A percentile compares a stretch with the other conserved stretches of the same genome.
phyloP scores from a whole-genome alignment of 2,797 vertebrate species.

The Muraenolepis orangiensis region DNA sequence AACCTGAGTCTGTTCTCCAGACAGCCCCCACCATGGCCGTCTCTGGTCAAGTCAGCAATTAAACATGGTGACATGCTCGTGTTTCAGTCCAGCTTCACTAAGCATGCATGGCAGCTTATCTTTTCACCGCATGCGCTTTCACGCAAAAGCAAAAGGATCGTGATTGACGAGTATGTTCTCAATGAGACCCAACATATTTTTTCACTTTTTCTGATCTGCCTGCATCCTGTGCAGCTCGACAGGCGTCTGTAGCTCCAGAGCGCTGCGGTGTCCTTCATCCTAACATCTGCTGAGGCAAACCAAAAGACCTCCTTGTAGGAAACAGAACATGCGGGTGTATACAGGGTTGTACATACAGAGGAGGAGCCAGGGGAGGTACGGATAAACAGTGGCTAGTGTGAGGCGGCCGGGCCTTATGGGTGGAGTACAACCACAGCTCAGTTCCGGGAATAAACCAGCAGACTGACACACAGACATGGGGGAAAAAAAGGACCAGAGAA shows the following conservation, averaged over 20 bases:
- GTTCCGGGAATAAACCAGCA: conserved; percentile 2
- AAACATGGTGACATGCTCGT: not conserved
- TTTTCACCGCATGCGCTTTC: not conserved
- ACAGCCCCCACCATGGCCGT: not conserved
- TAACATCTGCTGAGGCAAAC: no score
- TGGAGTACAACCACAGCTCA: conserved; percentile 29
- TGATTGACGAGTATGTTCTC: no score
- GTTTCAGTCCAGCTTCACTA: not conserved
- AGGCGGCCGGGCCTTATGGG: conserved; percentile 28
- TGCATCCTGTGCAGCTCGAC: not conserved
- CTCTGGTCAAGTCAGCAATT: not conserved
- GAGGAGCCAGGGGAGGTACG: conserved; percentile 2
- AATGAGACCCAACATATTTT: no score
- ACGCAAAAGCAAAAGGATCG: not conserved
- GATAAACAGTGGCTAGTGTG: conserved; percentile 23
- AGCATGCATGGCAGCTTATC: not conserved
- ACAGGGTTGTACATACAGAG: not conserved
- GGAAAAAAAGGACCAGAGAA: not conserved
- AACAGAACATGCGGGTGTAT: not conserved
- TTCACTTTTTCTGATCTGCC: not conserved
- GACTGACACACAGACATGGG: not conserved
- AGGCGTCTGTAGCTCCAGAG: not conserved
- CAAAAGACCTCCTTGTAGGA: not conserved
- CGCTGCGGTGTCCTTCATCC: not conserved
- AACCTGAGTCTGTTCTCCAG: not conserved